Evolutionary conservation across 2,888 invertebrate genomes (phyloP), one percentile per base, ranked within the genome.

Genomic region (Leptinotarsa rubiginosa): DNA sequence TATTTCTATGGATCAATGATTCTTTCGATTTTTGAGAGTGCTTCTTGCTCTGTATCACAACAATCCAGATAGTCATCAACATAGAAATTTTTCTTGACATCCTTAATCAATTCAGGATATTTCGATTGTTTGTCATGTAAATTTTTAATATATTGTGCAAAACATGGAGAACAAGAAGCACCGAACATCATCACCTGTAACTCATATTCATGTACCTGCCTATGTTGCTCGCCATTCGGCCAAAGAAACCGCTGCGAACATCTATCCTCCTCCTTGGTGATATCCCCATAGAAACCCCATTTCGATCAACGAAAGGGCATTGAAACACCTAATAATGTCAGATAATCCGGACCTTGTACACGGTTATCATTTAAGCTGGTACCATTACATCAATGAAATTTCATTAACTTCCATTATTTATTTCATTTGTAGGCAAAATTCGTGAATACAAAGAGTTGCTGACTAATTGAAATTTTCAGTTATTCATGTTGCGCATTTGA

Each of bases 141-240:
- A 49, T 13, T 10, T 13, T 49, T 1, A 12, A 49, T 12, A 49
- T 49, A 49, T 15, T 49, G 49, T 15, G 15, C 49, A 13, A 12
- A 49, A 49, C 49, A 49, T 49, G 5, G 49, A 5, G 65, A 65
- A 65, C 50, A 62, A 62, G 62, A 70, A 47, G 65, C 65, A 65
- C 65, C 47, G n/a, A 65, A 65, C 31, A 65, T 65, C 47, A 65
- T 65, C 47, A 65, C 65, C 41, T 65, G 47, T 25, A 65, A 16
- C 41, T 65, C 7, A 3, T 49, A 49, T 49, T 13, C 67, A 18
- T 67, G 16, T n/a, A n/a, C 67, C 1, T 50, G 47, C 18, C 12
- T 67, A 7, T 16, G 18, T 54, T 54, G 52, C 49, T 69, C 69
- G 3, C 69, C 69, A 10, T 54, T 2, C 2, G 56, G 52, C 54